Evolutionary conservation across 1,140 invertebrate genomes (phyloP).

Genomic region (Atta colombica): DNA sequence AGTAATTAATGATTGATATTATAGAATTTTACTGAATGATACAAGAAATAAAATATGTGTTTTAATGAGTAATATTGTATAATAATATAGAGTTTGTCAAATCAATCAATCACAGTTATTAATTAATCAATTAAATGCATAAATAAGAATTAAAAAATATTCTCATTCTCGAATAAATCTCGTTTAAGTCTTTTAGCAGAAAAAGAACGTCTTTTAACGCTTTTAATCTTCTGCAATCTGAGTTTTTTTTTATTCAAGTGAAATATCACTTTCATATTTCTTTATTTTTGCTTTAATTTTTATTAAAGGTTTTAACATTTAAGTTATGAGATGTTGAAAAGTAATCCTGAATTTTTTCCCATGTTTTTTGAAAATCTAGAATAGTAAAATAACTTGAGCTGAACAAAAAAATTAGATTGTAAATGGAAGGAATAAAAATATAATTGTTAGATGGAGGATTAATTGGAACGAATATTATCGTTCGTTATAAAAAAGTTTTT

Average conservation of each 20-base stretch:
- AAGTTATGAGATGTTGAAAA: too few species aligned
- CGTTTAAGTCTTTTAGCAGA: background rate
- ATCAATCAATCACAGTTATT: background rate
- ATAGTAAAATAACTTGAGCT: too few species aligned
- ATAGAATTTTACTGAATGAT: background rate
- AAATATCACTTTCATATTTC: too few species aligned
- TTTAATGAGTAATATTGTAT: background rate
- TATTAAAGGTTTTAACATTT: too few species aligned
- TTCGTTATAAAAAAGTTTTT: too few species aligned
- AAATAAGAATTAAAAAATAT: background rate
- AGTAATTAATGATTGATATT: background rate
- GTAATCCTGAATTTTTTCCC: too few species aligned
- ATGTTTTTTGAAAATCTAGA: too few species aligned
- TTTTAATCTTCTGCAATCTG: background rate
- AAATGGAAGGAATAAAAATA: too few species aligned
- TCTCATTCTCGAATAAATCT: background rate
- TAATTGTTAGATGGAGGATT: too few species aligned
- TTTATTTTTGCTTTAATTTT: too few species aligned
- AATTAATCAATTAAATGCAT: background rate
- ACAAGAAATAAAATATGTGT: background rate
- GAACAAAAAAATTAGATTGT: too few species aligned
- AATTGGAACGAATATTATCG: background rate
- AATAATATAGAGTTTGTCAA: slow-evolving; percentile 2
- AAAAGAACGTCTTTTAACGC: background rate
- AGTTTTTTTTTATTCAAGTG: too few species aligned